Base-by-base conservation (phyloP, 35 echinoderm and acorn worm species). In the Holothuria glaberrima region DNA sequence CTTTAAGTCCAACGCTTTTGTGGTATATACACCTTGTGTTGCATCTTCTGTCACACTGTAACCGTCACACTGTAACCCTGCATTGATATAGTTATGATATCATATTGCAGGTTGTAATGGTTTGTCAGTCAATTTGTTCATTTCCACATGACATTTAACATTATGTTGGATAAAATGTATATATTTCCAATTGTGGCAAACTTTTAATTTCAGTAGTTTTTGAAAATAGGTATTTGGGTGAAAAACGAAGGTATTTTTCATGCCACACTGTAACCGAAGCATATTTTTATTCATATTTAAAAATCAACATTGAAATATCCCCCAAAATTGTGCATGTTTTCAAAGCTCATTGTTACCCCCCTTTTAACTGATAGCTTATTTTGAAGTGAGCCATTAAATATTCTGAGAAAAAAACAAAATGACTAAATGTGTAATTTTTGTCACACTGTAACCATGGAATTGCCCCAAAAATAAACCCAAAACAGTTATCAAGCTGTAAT, bases 371-470 rank as follows among this genome's bases (percentile, higher is more conserved):
- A 41, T 41, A 41, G 7, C 36, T 7, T 41, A 4, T 41, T 41
- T 22, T 69, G 25, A 69, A 69, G 66, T 22, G 19, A 27, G 12
- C 20, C 66, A 69, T 69, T 69, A 69, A 24, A 69, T 69, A 69
- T 69, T 28, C 66, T 69, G 66, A 69, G 66, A 69, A 69, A 69
- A 69, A 69, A 0, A 25, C 12, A 69, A 69, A 24, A 69, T 69
- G 22, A 69, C 66, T 69, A 69, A 69, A 24, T 28, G 25, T 24
- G 66, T 69, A 69, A 22, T 69, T 69, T 69, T 69, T 69, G 66
- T 69, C 66, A 69, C 66, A 69, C 66, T 69, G 66, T 69, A 24
- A 28, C 66, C 66, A 32, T 69, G 66, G 66, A 69, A 69, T 69
- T 69, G 66, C 66, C 66, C 66, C n/a, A n/a, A n/a, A n/a, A n/a